Percentiles rank a stretch among this genome's conserved stretches.
These are phyloP conservation scores for Varanus komodoensis DNA, from an alignment of 2,113 vertebrate species.

Conservation along the genomic window DNA sequence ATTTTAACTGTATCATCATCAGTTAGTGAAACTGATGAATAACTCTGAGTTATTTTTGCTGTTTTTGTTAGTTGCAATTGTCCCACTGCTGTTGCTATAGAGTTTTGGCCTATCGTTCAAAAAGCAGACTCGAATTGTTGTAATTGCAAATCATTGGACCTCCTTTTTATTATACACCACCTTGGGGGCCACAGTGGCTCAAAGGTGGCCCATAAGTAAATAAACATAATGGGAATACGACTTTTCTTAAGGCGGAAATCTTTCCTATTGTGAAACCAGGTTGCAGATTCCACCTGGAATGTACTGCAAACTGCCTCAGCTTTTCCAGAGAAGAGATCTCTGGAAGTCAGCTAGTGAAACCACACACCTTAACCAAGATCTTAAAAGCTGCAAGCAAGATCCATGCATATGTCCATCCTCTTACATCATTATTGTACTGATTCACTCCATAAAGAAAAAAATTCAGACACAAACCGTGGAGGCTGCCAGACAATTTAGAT, in stretches of 20 bases:
- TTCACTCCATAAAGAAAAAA: constrained; percentile 27
- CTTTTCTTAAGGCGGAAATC: background rate
- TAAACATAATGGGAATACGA: background rate
- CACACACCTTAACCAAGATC: background rate
- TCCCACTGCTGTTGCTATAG: background rate
- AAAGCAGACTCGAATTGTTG: background rate
- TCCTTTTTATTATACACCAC: background rate
- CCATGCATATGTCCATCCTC: background rate
- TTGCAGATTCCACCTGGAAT: background rate
- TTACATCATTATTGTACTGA: constrained; percentile 12
- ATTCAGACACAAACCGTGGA: constrained; percentile 30
- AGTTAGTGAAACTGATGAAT: no score
- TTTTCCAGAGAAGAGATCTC: background rate
- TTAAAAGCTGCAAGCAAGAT: background rate
- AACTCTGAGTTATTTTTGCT: background rate
- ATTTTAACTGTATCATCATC: background rate
- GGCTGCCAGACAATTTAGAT: background rate
- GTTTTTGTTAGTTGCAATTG: background rate
- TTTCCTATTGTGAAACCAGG: background rate
- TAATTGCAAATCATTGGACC: background rate
- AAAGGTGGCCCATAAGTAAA: background rate
- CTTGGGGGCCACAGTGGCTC: background rate
- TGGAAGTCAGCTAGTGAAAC: background rate
- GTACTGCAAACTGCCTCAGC: background rate
- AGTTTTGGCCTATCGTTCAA: background rate